Conservation (phyloP, 2,888 invertebrate species). For the Morpho helenor region DNA sequence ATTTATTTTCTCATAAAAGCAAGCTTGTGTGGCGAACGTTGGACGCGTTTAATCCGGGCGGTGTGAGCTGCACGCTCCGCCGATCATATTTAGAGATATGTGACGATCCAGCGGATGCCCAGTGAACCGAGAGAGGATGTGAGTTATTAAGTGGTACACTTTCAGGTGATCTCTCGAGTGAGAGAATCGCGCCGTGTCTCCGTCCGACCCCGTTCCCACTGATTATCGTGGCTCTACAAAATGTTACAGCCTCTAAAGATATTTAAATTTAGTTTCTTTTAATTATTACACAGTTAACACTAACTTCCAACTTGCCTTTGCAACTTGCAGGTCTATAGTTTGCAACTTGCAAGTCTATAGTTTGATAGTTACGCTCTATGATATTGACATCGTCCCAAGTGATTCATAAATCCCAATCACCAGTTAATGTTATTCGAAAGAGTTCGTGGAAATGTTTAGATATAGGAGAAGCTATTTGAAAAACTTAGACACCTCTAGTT, state of each 20-base stretch:
- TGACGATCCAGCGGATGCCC: slow-evolving; percentile 76
- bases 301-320: too few relatives aligned
- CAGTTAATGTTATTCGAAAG: background rate
- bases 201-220: slow-evolving; percentile 34
- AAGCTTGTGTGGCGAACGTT: slow-evolving; percentile 11
- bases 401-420: slow-evolving; percentile 8
- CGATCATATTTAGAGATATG: slow-evolving; percentile 75
- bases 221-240: slow-evolving; percentile 31
- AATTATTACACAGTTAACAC: too few relatives aligned
- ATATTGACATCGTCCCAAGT: background rate
- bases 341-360: slow-evolving; percentile 10
- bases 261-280: too few relatives aligned
- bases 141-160: slow-evolving; percentile 77
- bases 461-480: too few relatives aligned
- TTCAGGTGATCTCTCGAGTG: slow-evolving; percentile 78
- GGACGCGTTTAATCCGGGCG: slow-evolving; percentile 39
- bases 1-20: slow-evolving; percentile 11
- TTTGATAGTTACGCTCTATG: background rate
- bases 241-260: slow-evolving; percentile 3
- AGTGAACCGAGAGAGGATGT: slow-evolving; percentile 76
- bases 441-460: background rate
- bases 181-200: slow-evolving; percentile 61
- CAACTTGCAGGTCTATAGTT: slow-evolving; percentile 9
- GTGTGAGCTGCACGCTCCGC: slow-evolving; percentile 59
- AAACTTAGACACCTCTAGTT: background rate